Conservation (phyloP, 1,140 invertebrate species). For the Cepaea nemoralis region DNA sequence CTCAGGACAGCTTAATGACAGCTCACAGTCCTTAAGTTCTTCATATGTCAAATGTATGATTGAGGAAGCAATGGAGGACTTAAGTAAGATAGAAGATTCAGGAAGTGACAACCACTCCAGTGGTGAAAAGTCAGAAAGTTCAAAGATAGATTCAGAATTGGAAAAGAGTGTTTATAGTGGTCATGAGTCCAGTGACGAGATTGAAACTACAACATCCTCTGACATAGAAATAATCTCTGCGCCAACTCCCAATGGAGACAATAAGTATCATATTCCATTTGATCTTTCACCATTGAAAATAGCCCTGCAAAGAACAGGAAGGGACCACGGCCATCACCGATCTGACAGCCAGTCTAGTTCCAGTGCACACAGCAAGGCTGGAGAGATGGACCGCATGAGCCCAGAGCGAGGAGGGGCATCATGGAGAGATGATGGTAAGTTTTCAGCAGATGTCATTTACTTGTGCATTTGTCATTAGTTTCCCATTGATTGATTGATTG, state of each 20-base stretch:
- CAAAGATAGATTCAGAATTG: slow-evolving; percentile 84
- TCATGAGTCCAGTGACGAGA: slow-evolving; percentile 90
- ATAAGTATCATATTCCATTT: slow-evolving; percentile 52
- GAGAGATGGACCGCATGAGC: slow-evolving; percentile 63
- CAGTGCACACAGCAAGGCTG: slow-evolving; percentile 82
- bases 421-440: slow-evolving; percentile 40
- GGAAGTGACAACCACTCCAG: slow-evolving; percentile 64
- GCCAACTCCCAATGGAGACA: slow-evolving; percentile 72
- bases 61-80: slow-evolving; percentile 71
- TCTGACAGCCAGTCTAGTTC: slow-evolving; percentile 74
- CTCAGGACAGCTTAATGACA: slow-evolving; percentile 25
- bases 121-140: slow-evolving; percentile 77
- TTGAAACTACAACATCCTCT: slow-evolving; percentile 92
- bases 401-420: slow-evolving; percentile 57
- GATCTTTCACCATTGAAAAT: slow-evolving; percentile 78
- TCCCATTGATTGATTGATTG: no score
- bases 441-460: background rate
- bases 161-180: slow-evolving; percentile 76
- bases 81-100: slow-evolving; percentile 57
- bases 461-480: no score
- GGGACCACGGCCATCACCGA: slow-evolving; percentile 54
- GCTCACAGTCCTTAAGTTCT: slow-evolving; percentile 58
- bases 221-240: slow-evolving; percentile 96
- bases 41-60: slow-evolving; percentile 72
- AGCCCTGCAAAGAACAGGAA: slow-evolving; percentile 77